Evolutionary conservation across 2,797 vertebrate species (phyloP).

Genomic region (Coccyzus lansbergi): DNA sequence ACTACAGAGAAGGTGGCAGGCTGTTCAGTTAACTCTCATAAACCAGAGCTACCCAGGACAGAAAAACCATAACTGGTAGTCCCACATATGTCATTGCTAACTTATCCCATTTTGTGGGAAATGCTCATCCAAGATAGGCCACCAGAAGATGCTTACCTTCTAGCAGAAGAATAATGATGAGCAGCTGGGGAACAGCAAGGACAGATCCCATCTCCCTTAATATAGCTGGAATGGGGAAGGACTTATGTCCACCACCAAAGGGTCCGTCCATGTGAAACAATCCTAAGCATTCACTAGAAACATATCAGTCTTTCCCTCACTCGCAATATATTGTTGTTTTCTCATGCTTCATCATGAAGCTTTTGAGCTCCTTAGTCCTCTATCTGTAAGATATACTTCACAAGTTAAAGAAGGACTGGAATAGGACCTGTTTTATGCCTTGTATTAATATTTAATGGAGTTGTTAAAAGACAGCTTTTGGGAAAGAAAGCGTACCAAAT

Average conservation of each 20-base stretch:
- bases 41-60: neutral
- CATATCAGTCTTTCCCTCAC: neutral
- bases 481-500: neutral
- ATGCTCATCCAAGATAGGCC: neutral
- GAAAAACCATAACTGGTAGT: neutral
- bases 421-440: neutral
- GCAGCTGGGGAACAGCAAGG: neutral
- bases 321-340: neutral
- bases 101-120: neutral
- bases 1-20: neutral
- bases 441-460: neutral
- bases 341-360: neutral
- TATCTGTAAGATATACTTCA: neutral
- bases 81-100: neutral
- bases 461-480: neutral
- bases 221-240: neutral
- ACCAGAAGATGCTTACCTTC: neutral
- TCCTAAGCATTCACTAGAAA: neutral
- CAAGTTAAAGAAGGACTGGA: neutral
- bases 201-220: neutral
- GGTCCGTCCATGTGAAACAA: neutral
- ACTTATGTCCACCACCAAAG: neutral
- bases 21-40: neutral
- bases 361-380: neutral
- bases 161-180: neutral